Evolutionary conservation across 2,797 vertebrate genomes (phyloP).

Genomic region (Hydrophis major): DNA sequence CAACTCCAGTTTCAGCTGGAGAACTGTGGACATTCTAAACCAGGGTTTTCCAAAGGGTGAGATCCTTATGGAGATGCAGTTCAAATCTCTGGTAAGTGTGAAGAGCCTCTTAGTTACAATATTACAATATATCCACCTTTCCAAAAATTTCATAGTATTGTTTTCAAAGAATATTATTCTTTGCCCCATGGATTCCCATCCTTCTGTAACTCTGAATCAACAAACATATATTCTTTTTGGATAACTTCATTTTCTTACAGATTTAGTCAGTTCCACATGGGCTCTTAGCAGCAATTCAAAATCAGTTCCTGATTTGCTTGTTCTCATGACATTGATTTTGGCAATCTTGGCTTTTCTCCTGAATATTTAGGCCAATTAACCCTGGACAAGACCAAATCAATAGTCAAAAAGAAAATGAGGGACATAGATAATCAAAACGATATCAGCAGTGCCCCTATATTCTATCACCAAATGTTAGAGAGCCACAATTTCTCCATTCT

Average conservation of each 20-base stretch:
- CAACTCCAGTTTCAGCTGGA: not conserved
- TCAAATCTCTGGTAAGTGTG: too few species aligned
- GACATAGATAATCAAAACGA: too few species aligned
- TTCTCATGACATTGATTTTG: not conserved
- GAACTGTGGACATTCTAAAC: not conserved
- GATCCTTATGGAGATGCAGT: too few species aligned
- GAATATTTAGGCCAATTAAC: too few species aligned
- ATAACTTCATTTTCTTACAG: not conserved
- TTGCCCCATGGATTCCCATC: not conserved
- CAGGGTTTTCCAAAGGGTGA: not conserved
- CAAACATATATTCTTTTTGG: conserved; percentile 20
- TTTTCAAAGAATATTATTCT: not conserved
- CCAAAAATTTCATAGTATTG: not conserved
- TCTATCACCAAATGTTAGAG: too few species aligned
- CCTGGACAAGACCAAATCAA: too few species aligned
- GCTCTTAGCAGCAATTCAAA: not conserved
- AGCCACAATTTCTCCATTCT: too few species aligned
- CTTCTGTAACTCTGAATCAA: not conserved
- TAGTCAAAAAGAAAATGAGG: too few species aligned
- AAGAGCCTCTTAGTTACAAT: not conserved
- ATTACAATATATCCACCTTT: not conserved
- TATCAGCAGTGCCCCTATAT: too few species aligned
- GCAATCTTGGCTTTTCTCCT: too few species aligned
- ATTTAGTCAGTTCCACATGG: not conserved
- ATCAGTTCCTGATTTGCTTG: not conserved